These are phyloP conservation scores for Drosophila dives DNA, from an alignment of 2,888 invertebrate species.

Conservation along the genomic window DNA sequence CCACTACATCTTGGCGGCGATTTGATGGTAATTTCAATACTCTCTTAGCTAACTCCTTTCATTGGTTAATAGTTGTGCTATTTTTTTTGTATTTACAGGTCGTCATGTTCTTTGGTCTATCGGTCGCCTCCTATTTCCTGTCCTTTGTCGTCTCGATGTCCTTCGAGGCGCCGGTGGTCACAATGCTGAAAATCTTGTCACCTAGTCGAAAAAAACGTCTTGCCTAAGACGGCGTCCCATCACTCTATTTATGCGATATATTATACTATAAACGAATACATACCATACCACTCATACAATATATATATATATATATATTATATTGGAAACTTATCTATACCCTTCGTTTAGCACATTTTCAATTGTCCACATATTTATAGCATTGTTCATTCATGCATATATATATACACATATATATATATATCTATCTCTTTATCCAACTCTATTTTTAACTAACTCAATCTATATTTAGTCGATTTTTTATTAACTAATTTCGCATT, in stretches of 20 bases:
- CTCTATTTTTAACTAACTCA: background rate
- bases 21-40: slow-evolving; percentile 87
- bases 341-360: slow-evolving; percentile 36
- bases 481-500: slow-evolving; percentile 11
- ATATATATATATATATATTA: slow-evolving; percentile 5
- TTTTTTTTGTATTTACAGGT: slow-evolving; percentile 86
- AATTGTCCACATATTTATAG: slow-evolving; percentile 65
- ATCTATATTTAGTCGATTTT: background rate
- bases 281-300: slow-evolving; percentile 2
- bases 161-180: slow-evolving; percentile 94
- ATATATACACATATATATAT: slow-evolving; percentile 1
- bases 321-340: background rate
- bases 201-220: slow-evolving; percentile 86
- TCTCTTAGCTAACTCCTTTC: background rate
- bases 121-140: slow-evolving; percentile 91
- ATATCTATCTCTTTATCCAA: background rate
- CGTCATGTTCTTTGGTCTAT: slow-evolving; percentile 92
- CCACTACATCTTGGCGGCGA: slow-evolving; percentile 92
- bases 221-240: slow-evolving; percentile 63
- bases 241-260: slow-evolving; percentile 65
- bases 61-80: background rate
- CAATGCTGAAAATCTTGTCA: slow-evolving; percentile 90
- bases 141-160: slow-evolving; percentile 92
- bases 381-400: slow-evolving; percentile 51
- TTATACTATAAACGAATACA: slow-evolving; percentile 33